Conservation (phyloP, 2,797 vertebrate species). For the Arnoldichthys spilopterus region DNA sequence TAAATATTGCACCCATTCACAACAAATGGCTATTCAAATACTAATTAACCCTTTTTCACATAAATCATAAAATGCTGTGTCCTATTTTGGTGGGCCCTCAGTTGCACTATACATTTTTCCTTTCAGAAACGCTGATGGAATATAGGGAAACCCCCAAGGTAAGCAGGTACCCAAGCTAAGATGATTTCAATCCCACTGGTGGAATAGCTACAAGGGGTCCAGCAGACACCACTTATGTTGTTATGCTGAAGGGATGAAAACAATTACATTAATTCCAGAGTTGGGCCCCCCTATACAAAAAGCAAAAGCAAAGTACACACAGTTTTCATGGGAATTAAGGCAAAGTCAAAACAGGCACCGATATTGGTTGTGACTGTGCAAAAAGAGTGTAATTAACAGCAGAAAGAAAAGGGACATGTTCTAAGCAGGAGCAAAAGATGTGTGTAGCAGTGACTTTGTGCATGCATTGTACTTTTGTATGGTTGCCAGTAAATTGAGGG, state of each 20-base stretch:
- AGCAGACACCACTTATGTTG: too few species aligned
- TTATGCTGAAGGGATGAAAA: too few species aligned
- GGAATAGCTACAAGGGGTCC: too few species aligned
- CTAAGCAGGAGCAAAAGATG: not conserved
- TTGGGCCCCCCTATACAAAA: constrained; percentile 15
- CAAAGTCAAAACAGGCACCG: not conserved
- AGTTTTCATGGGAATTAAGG: constrained; percentile 9
- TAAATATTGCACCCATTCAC: not conserved
- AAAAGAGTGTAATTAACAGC: not conserved
- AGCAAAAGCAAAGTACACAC: constrained; percentile 1
- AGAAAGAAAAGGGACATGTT: not conserved
- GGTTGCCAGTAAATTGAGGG: not conserved
- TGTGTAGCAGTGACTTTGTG: constrained; percentile 2
- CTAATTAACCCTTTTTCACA: not conserved
- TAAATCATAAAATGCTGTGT: not conserved
- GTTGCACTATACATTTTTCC: too few species aligned
- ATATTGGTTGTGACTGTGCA: constrained; percentile 5
- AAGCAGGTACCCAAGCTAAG: too few species aligned
- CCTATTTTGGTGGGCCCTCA: too few species aligned
- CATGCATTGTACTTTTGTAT: not conserved
- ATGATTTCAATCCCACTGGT: too few species aligned
- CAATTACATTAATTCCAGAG: too few species aligned
- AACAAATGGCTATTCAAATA: not conserved
- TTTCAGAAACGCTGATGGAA: too few species aligned
- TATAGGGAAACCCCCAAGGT: too few species aligned